phyloP scores from a whole-genome alignment of 2,113 vertebrate genomes.

The Cryptotis parvus region DNA sequence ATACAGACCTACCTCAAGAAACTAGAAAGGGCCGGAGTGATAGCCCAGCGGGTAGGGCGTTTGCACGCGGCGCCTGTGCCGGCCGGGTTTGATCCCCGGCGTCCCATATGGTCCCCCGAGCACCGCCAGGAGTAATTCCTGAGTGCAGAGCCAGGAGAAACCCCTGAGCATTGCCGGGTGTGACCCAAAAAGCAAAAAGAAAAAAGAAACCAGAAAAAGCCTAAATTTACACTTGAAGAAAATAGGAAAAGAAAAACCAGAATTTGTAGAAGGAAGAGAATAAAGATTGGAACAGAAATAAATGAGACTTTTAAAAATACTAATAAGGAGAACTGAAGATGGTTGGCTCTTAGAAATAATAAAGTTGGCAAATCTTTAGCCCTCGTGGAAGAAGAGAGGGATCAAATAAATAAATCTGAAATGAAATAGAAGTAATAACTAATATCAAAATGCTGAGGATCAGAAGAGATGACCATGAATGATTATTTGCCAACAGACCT shows the following conservation, averaged over 20 bases:
- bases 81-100: too few relatives aligned
- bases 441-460: not conserved
- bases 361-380: not conserved
- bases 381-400: not conserved
- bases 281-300: too few relatives aligned
- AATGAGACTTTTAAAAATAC: not conserved
- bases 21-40: too few relatives aligned
- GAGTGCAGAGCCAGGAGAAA: too few relatives aligned
- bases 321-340: too few relatives aligned
- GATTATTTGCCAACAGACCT: not conserved
- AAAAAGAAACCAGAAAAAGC: too few relatives aligned
- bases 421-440: not conserved
- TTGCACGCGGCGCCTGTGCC: too few relatives aligned
- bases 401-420: not conserved
- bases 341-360: not conserved
- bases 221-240: not conserved
- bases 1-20: not conserved
- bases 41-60: too few relatives aligned
- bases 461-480: not conserved
- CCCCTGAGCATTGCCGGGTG: too few relatives aligned
- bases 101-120: too few relatives aligned
- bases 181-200: too few relatives aligned
- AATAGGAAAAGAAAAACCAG: not conserved
- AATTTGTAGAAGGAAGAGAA: not conserved
- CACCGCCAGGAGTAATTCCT: too few relatives aligned